These are phyloP conservation scores for Drosophila erecta DNA, from an alignment of 1,140 invertebrate genomes.

Conservation along the genomic window DNA sequence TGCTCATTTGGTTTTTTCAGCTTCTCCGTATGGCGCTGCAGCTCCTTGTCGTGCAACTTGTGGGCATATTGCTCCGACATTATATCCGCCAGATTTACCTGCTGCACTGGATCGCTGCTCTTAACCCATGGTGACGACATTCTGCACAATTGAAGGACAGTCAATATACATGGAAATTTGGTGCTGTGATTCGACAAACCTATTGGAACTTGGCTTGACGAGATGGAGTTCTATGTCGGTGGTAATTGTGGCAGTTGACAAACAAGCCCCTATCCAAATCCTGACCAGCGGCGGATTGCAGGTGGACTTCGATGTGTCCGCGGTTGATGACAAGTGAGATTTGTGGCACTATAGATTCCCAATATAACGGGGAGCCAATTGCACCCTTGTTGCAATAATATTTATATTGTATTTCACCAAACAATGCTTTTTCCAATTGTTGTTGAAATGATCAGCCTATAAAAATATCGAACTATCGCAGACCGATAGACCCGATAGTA, in stretches of 20 bases:
- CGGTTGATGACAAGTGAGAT: neutral
- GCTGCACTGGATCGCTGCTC: slow-evolving; percentile 84
- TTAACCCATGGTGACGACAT: slow-evolving; percentile 89
- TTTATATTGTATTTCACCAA: slow-evolving; percentile 24
- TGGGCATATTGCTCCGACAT: slow-evolving; percentile 93
- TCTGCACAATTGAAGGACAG: slow-evolving; percentile 2
- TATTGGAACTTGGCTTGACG: slow-evolving; percentile 28
- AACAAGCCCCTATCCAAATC: slow-evolving; percentile 19
- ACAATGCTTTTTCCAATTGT: slow-evolving; percentile 21
- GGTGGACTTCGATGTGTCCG: slow-evolving; percentile 12
- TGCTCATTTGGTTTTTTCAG: slow-evolving; percentile 2
- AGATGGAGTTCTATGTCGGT: slow-evolving; percentile 11
- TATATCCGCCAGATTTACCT: slow-evolving; percentile 89
- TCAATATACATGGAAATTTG: neutral
- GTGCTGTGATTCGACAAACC: slow-evolving; percentile 11
- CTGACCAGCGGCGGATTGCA: slow-evolving; percentile 6
- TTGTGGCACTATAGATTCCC: slow-evolving; percentile 1
- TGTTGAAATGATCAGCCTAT: slow-evolving; percentile 37
- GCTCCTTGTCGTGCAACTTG: slow-evolving; percentile 89
- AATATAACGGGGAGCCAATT: neutral
- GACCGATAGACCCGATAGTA: no score
- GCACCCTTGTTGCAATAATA: slow-evolving; percentile 14
- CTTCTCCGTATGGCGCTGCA: slow-evolving; percentile 84
- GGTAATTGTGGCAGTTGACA: slow-evolving; percentile 32
- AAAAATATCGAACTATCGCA: neutral